A percentile compares a stretch with the other conserved stretches of the same genome.
These are phyloP conservation scores for Pteromalus puparum DNA, from an alignment of 1,140 invertebrate species.

Conservation along the genomic window DNA sequence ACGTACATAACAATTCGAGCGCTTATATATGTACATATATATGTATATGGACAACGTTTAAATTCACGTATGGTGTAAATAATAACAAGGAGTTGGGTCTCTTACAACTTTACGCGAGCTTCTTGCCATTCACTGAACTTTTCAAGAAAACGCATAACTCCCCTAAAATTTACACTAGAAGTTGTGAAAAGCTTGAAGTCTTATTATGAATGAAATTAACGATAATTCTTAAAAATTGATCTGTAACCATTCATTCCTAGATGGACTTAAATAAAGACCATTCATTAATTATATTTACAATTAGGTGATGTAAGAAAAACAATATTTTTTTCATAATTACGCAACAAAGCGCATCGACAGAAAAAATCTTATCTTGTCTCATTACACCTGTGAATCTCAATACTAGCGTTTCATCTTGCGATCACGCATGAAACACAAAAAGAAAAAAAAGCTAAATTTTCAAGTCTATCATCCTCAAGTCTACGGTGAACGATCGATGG, in stretches of 20 bases:
- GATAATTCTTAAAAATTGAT: conserved; percentile 36
- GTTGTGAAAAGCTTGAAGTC: conserved; percentile 31
- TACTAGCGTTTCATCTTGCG: not conserved
- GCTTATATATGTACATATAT: conserved; percentile 28
- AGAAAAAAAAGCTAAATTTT: conserved; percentile 36
- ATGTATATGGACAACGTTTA: conserved; percentile 18
- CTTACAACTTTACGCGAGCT: not conserved
- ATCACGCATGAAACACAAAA: not conserved
- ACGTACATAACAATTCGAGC: conserved; percentile 30
- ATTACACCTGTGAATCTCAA: conserved; percentile 31
- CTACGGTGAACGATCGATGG: conserved; percentile 7
- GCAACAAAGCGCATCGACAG: not conserved
- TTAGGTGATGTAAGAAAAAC: conserved; percentile 36
- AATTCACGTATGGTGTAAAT: conserved; percentile 41
- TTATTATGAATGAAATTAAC: conserved; percentile 44
- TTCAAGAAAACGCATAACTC: conserved; percentile 7
- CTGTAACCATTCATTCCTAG: conserved; percentile 35
- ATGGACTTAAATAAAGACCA: conserved; percentile 39
- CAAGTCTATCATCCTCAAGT: conserved; percentile 23
- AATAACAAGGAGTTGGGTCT: conserved; percentile 9
- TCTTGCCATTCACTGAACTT: conserved; percentile 41
- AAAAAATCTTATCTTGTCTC: conserved; percentile 41
- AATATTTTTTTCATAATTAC: conserved; percentile 13
- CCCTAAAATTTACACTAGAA: conserved; percentile 38
- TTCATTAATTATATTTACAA: conserved; percentile 44